Evolutionary conservation across 2,888 invertebrate species (phyloP), one percentile per base, ranked within the genome.

Genomic region (Dryomyza anilis): DNA sequence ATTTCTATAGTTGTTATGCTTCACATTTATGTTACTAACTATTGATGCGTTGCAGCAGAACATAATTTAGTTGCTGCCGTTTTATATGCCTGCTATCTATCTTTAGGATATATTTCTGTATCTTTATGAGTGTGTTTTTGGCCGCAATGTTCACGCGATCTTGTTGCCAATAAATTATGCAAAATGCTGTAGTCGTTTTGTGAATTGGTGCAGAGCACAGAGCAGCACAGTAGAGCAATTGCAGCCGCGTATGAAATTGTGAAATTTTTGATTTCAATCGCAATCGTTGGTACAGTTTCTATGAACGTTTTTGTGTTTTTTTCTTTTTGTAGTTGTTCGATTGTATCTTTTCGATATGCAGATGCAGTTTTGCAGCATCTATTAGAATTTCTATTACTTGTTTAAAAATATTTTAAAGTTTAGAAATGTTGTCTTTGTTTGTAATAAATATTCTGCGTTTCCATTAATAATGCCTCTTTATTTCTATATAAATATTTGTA

Each of bases 151-250:
- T 72, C 73, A 72, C 72, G 73, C 71, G 73, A 72, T 67, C 63
- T 71, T 66, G 71, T 69, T 69, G 71, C 73, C 73, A 68, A 73
- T 73, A 70, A 72, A 71, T 71, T 72, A 71, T 72, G 71, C 72
- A 71, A 70, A 69, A 67, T 67, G 58, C 50, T 39, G 39, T 56
- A 46, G 60, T 65, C 48, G 64, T 59, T n/a, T n/a, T 68, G 71
- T 66, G 68, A 71, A 72, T 70, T 72, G 68, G 70, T 69, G 70
- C 71, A 67, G 67, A 68, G 69, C 65, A 57, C 69, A 63, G 58
- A 63, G 23, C n/a, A n/a, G 60, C 63, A 39, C 39, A 7, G 12
- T 39, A 39, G 39, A 39, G n/a, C 59, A 46, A 6, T 64, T n/a
- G 53, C 59, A 57, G 33, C 65, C 23, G 43, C 27, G 8, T 36